Evolutionary conservation across 1,140 invertebrate genomes (phyloP).

Genomic region (Neotoxoptera formosana): DNA sequence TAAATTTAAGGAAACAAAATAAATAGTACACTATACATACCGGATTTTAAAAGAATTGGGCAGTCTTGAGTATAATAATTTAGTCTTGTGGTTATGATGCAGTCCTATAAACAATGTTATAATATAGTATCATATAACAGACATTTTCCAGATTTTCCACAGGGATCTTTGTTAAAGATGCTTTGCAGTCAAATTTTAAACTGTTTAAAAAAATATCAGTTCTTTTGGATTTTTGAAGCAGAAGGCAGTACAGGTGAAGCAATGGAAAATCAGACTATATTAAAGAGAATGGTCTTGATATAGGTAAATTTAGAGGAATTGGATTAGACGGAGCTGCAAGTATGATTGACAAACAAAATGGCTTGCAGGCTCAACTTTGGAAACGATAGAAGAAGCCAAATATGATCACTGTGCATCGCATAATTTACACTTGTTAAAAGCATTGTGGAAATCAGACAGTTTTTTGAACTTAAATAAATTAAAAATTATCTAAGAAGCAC

Average conservation of each 20-base stretch:
- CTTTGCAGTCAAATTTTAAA: too few species aligned
- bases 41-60: slow-evolving; percentile 49
- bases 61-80: slow-evolving; percentile 53
- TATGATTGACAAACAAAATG: background rate
- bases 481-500: too few species aligned
- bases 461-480: background rate
- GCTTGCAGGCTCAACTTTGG: background rate
- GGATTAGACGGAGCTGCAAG: background rate
- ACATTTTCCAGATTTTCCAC: too few species aligned
- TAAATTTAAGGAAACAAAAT: background rate
- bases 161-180: too few species aligned
- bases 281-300: background rate
- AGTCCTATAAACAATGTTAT: slow-evolving; percentile 31
- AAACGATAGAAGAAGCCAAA: background rate
- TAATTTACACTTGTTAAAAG: background rate
- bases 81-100: slow-evolving; percentile 43
- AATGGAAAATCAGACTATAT: background rate
- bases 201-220: too few species aligned
- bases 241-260: background rate
- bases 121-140: background rate
- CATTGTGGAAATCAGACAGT: background rate
- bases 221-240: background rate
- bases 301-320: background rate
- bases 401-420: background rate
- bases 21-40: background rate